These are phyloP conservation scores for Drosophila flavopinicola DNA, from an alignment of 2,888 invertebrate species.

Conservation along the genomic window DNA sequence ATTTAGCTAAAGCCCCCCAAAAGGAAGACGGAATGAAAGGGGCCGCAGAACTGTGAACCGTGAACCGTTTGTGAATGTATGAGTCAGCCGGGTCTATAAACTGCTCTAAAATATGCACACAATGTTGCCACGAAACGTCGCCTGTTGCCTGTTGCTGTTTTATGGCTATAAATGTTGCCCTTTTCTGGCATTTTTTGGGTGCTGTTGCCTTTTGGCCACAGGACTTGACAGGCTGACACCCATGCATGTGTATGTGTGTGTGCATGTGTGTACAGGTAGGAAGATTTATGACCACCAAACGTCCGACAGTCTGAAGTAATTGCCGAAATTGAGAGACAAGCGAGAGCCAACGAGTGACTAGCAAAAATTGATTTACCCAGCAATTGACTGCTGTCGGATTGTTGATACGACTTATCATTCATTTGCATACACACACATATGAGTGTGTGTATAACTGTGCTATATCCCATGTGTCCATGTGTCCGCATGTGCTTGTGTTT, in stretches of 20 bases:
- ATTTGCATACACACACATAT: not conserved
- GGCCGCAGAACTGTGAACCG: too few relatives aligned
- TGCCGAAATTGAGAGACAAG: conserved; percentile 60
- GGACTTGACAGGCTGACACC: conserved; percentile 40
- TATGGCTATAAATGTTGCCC: conserved; percentile 48
- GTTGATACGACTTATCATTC: conserved; percentile 10
- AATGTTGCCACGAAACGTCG: conserved; percentile 26
- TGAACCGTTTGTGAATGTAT: conserved; percentile 11
- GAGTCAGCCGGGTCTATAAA: conserved; percentile 50
- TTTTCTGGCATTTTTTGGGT: conserved; percentile 32
- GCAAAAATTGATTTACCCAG: conserved; percentile 38
- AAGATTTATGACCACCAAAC: conserved; percentile 62
- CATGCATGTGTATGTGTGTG: not conserved
- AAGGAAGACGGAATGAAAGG: too few relatives aligned
- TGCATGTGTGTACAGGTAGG: conserved; percentile 4
- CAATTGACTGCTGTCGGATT: conserved; percentile 1
- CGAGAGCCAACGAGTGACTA: conserved; percentile 12
- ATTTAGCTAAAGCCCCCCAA: conserved; percentile 43
- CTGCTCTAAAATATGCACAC: conserved; percentile 55
- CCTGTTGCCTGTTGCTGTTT: conserved; percentile 62
- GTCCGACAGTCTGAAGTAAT: conserved; percentile 57
- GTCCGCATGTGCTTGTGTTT: conserved; percentile 30
- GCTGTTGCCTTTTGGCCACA: conserved; percentile 41
- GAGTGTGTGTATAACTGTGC: conserved; percentile 6
- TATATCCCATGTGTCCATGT: not conserved